Evolutionary conservation across 1,140 invertebrate genomes (phyloP).

Genomic region (Ceratina calcarata): DNA sequence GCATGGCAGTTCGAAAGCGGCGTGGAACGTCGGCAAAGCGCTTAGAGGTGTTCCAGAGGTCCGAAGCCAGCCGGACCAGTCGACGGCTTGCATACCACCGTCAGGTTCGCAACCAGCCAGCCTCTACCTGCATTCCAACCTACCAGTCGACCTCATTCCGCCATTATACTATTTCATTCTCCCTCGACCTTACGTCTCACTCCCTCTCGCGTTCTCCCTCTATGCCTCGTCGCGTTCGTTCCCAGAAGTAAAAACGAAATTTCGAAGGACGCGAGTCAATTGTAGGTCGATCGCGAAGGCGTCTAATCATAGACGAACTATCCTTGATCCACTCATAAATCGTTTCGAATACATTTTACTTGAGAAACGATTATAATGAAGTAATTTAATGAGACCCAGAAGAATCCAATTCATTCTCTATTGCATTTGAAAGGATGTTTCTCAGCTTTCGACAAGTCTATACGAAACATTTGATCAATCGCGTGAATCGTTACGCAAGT

Average conservation of each 20-base stretch:
- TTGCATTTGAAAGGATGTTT: too few relatives aligned
- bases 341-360: too few relatives aligned
- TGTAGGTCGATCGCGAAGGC: not conserved
- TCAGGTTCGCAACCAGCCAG: constrained; percentile 62
- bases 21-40: constrained; percentile 35
- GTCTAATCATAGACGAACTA: not conserved
- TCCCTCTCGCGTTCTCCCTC: constrained; percentile 21
- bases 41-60: constrained; percentile 41
- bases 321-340: too few relatives aligned
- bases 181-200: constrained; percentile 48
- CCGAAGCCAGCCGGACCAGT: constrained; percentile 49
- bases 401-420: too few relatives aligned
- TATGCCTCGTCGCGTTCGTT: not conserved
- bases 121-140: constrained; percentile 76
- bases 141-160: constrained; percentile 76
- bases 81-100: constrained; percentile 66
- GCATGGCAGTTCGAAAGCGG: constrained; percentile 25
- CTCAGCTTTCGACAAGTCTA: too few relatives aligned
- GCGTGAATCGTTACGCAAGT: too few relatives aligned
- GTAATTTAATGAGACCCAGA: too few relatives aligned
- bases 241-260: constrained; percentile 6
- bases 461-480: too few relatives aligned
- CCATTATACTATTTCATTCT: constrained; percentile 73
- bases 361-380: too few relatives aligned
- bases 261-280: not conserved